Percentiles rank a stretch among this genome's conserved stretches.
Conservation (phyloP, 2,113 vertebrate species). For the Corynorhinus townsendii region DNA sequence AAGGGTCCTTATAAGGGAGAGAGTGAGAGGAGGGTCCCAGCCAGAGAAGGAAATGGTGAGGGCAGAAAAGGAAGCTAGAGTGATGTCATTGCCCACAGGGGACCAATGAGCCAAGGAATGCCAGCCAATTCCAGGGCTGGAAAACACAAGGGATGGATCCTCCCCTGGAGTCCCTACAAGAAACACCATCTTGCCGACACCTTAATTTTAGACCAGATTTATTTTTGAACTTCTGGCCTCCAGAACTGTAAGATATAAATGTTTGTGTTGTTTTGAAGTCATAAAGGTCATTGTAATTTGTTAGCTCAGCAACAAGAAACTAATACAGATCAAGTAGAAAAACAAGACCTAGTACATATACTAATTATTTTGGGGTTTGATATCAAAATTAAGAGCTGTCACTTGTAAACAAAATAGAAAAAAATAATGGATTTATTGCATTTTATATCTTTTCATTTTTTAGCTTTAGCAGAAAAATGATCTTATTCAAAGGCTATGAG, state of each 20-base stretch:
- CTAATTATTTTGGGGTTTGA: not conserved
- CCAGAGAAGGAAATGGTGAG: not conserved
- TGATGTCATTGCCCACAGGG: not conserved
- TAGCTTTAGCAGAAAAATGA: not conserved
- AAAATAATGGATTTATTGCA: not conserved
- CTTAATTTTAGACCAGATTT: not conserved
- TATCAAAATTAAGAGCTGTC: not conserved
- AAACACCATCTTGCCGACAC: not conserved
- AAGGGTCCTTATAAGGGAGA: not conserved
- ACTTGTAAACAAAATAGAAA: not conserved
- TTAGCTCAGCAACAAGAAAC: not conserved
- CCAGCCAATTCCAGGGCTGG: not conserved
- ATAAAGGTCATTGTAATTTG: not conserved
- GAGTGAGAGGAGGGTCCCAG: not conserved
- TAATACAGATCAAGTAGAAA: conserved; percentile 3
- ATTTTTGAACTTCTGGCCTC: not conserved
- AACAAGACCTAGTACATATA: not conserved
- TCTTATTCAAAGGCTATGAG: not conserved
- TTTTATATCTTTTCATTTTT: not conserved
- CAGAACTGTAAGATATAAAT: not conserved
- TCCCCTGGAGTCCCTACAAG: not conserved
- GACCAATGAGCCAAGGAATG: not conserved
- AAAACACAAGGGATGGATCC: not conserved
- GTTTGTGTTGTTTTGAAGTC: not conserved
- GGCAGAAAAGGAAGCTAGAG: not conserved